Percentiles rank a stretch among this genome's conserved stretches.
phyloP scores from a whole-genome alignment of 2,113 vertebrate species.

The Chloropsis hardwickii region DNA sequence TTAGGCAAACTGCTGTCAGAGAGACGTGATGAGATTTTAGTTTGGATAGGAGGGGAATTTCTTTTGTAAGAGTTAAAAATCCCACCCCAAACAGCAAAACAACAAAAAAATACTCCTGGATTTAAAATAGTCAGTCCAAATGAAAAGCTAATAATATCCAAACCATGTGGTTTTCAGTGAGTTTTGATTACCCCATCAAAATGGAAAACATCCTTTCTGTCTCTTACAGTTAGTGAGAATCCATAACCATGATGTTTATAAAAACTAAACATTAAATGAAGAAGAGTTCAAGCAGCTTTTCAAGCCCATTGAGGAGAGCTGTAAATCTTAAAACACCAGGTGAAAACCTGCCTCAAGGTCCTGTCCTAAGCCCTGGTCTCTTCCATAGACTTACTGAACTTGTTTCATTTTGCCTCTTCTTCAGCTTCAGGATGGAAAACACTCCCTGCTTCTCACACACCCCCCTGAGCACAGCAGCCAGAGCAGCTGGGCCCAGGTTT shows the following conservation, averaged over 20 bases:
- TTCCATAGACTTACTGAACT: neutral
- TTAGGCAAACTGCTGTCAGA: neutral
- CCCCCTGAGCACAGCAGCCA: no score
- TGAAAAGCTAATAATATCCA: neutral
- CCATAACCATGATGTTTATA: neutral
- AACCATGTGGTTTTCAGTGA: neutral
- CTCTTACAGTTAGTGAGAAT: neutral
- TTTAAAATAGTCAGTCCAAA: neutral
- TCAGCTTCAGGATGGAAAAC: neutral
- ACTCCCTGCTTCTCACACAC: rapidly evolving
- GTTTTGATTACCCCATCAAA: neutral
- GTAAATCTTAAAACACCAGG: neutral
- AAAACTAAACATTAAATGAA: neutral
- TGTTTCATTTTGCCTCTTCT: neutral
- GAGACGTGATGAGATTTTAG: neutral
- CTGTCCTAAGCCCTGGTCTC: neutral
- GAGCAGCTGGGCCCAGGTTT: neutral
- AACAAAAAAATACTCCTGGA: neutral
- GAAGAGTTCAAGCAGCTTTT: neutral
- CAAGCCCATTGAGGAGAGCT: neutral
- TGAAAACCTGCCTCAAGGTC: neutral
- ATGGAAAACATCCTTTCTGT: neutral
- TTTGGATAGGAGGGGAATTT: neutral
- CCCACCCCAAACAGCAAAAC: neutral
- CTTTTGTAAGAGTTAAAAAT: neutral